Evolutionary conservation across 2,113 vertebrate species (phyloP).

Genomic region (Hassar affinis): DNA sequence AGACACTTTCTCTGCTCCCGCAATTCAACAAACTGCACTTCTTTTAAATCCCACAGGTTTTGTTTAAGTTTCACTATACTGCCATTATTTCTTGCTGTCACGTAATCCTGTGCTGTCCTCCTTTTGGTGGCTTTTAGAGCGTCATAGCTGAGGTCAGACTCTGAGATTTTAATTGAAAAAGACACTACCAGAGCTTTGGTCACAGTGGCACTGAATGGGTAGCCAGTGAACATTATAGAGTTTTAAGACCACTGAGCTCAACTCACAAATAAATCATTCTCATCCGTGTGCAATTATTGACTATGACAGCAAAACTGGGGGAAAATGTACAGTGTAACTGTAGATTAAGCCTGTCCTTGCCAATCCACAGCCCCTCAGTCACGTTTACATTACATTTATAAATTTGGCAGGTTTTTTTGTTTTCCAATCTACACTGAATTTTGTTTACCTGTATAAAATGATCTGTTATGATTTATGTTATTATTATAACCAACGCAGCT

Average conservation of each 20-base stretch:
- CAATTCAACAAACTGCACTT: neutral
- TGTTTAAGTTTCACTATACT: conserved; percentile 2
- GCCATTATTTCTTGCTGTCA: conserved; percentile 12
- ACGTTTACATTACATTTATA: neutral
- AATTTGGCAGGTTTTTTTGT: neutral
- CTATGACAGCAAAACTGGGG: neutral
- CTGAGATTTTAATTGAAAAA: neutral
- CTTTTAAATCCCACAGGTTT: conserved; percentile 15
- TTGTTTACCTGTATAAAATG: neutral
- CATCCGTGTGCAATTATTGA: neutral
- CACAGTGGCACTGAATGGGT: neutral
- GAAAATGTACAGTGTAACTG: neutral
- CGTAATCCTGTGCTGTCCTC: conserved; percentile 4
- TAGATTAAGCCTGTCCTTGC: neutral
- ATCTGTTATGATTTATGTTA: neutral
- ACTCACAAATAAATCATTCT: neutral
- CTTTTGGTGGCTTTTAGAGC: neutral
- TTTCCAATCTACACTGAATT: neutral
- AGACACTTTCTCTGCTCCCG: conserved; percentile 2
- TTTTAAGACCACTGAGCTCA: neutral
- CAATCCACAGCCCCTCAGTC: neutral
- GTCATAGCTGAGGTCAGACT: neutral
- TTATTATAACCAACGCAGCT: too few relatives aligned
- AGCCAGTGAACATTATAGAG: neutral
- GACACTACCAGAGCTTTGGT: neutral